These are phyloP conservation scores for Microlaimidae sp. DNA, from an alignment of 2,888 invertebrate species.

Conservation along the genomic window DNA sequence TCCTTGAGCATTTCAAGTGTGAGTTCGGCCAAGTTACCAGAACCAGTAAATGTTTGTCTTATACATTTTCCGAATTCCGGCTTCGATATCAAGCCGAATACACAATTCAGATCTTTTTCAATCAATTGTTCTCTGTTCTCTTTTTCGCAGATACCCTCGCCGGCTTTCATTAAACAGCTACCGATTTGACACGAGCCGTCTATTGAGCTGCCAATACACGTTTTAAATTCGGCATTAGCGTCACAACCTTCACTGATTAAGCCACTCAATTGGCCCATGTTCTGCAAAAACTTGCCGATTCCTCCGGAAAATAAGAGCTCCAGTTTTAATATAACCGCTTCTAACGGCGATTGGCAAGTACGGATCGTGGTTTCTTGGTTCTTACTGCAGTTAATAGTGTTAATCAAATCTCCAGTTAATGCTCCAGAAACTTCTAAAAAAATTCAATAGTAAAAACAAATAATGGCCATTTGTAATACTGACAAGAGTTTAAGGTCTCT, in stretches of 20 bases:
- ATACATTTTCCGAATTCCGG: slow-evolving; percentile 1
- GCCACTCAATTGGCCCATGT: not conserved
- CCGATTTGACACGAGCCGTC: not conserved
- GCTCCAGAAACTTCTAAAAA: too few relatives aligned
- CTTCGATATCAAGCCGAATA: not conserved
- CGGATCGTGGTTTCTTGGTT: too few relatives aligned
- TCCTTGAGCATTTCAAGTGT: not conserved
- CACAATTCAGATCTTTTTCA: not conserved
- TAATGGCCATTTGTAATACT: too few relatives aligned
- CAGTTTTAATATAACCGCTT: too few relatives aligned
- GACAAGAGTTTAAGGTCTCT: too few relatives aligned
- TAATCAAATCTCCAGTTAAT: too few relatives aligned
- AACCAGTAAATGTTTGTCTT: not conserved
- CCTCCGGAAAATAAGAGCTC: too few relatives aligned
- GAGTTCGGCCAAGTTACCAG: not conserved
- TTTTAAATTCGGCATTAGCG: not conserved
- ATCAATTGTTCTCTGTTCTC: not conserved
- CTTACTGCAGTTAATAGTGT: too few relatives aligned
- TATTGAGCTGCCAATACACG: not conserved
- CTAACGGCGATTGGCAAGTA: too few relatives aligned
- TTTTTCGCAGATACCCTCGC: not conserved
- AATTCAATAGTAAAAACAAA: too few relatives aligned
- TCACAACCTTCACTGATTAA: not conserved
- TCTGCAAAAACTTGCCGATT: not conserved
- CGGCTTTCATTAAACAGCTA: not conserved